Base-by-base conservation (phyloP, 2,797 vertebrate species). In the Pseudochirops corinnae region DNA sequence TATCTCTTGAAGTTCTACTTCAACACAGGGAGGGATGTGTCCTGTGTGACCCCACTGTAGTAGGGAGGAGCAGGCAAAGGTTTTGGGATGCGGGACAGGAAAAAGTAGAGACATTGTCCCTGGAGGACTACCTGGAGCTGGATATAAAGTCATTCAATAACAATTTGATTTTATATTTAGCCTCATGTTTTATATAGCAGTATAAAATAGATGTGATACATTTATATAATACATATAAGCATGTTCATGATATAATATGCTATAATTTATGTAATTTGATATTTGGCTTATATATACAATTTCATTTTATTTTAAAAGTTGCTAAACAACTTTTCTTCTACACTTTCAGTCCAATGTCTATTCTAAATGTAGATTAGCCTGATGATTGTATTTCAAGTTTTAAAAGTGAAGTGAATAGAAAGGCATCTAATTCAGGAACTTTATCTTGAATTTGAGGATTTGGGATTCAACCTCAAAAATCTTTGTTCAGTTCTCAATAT, bases 251-350 rank as follows among this genome's bases (percentile, higher is more conserved):
- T 74, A 2, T 62, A 56, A 60, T 6, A 39, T 67, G 10, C 31
- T 14, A n/a, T n/a, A 39, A 39, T 74, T 60, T 67, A n/a, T n/a
- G 16, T n/a, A n/a, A 16, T n/a, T 62, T 67, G 39, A 39, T 6
- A 74, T 74, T 18, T n/a, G 18, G 1, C 4, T 14, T 67, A n/a
- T 55, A 95, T n/a, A 24, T 91, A 11, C 3, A 9, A 53, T 9
- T 94, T 93, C 82, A 14, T 92, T 56, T 21, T 91, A 87, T 52
- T 92, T 39, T 13, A 55, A 0, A 24, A 24, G 18, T 82, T 11
- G 21, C 94, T 95, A 62, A 90, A 94, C 46, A 74, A 0, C 0
- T n/a, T 95, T 94, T 90, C 50, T 55, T 26, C 94, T 91, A 50
- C 95, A 39, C 16, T 31, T 93, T 94, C 50, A 33, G 46, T 0